These are phyloP conservation scores for Corydoras maculifer DNA, from an alignment of 2,113 vertebrate species.

Conservation along the genomic window DNA sequence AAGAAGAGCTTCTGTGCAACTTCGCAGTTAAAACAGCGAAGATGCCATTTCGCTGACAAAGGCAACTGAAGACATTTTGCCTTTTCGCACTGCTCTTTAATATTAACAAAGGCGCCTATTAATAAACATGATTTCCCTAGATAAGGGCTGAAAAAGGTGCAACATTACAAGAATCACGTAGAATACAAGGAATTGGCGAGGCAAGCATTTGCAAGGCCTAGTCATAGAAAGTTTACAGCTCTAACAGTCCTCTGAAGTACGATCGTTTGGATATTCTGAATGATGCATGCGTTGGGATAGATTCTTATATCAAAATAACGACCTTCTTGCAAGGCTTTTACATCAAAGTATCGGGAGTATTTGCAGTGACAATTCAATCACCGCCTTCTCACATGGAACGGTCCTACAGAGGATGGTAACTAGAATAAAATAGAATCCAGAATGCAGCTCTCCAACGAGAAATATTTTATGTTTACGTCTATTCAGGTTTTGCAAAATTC, in stretches of 20 bases:
- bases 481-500: conserved; percentile 11
- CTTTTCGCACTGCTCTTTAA: conserved; percentile 22
- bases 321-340: conserved; percentile 12
- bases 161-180: conserved; percentile 22
- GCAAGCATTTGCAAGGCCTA: conserved; percentile 14
- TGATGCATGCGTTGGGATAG: conserved; percentile 35
- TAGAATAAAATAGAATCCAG: conserved; percentile 6
- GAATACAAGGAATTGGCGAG: conserved; percentile 3
- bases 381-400: not conserved
- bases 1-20: conserved; percentile 19
- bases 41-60: conserved; percentile 28
- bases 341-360: not conserved
- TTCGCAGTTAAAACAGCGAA: conserved; percentile 18
- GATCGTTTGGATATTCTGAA: conserved; percentile 28
- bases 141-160: conserved; percentile 4
- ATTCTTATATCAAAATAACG: conserved; percentile 18
- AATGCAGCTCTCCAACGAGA: conserved; percentile 30
- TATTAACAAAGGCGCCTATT: conserved; percentile 35
- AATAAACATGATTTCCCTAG: conserved; percentile 39
- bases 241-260: conserved; percentile 6
- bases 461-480: not conserved
- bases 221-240: not conserved
- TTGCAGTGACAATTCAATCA: conserved; percentile 9
- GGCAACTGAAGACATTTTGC: conserved; percentile 15
- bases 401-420: conserved; percentile 24